These are phyloP conservation scores for Platycheirus albimanus DNA, from an alignment of 2,888 invertebrate genomes.

Conservation along the genomic window DNA sequence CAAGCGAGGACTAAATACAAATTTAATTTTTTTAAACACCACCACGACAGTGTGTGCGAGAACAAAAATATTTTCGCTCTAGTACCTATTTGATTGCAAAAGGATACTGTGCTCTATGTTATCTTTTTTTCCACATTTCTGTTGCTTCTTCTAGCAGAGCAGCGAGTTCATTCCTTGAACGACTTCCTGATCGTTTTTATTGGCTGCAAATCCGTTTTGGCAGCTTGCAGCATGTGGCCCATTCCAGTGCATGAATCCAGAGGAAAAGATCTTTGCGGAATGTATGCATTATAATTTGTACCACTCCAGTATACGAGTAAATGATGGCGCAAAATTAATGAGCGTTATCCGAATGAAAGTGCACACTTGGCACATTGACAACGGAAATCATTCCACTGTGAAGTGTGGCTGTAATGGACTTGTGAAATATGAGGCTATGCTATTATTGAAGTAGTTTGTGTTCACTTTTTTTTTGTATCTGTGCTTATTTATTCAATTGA, in stretches of 20 bases:
- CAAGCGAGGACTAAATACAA: constrained; percentile 52
- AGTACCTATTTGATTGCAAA: constrained; percentile 68
- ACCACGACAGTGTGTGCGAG: constrained; percentile 24
- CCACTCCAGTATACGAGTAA: constrained; percentile 58
- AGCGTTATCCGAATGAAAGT: constrained; percentile 66
- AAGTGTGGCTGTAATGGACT: constrained; percentile 71
- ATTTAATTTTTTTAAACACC: constrained; percentile 52
- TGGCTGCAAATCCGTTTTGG: constrained; percentile 74
- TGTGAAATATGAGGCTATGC: constrained; percentile 63
- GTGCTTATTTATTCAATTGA: constrained; percentile 39
- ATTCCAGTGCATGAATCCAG: constrained; percentile 51
- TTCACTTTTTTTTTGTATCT: neutral
- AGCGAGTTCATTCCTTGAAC: constrained; percentile 61
- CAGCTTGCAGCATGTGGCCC: constrained; percentile 62
- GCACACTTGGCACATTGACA: constrained; percentile 72
- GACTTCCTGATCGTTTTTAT: constrained; percentile 74
- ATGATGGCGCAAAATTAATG: constrained; percentile 70
- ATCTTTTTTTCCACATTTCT: constrained; percentile 14
- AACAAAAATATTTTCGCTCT: constrained; percentile 55
- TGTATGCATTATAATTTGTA: constrained; percentile 67
- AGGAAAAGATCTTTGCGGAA: constrained; percentile 46
- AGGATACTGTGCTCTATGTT: constrained; percentile 52
- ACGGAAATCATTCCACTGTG: constrained; percentile 68
- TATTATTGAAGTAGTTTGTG: constrained; percentile 27
- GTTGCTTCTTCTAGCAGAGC: neutral